Percentiles rank a stretch among this genome's conserved stretches.
Conservation (phyloP, 1,140 invertebrate genomes). For the Phortica variegata region DNA sequence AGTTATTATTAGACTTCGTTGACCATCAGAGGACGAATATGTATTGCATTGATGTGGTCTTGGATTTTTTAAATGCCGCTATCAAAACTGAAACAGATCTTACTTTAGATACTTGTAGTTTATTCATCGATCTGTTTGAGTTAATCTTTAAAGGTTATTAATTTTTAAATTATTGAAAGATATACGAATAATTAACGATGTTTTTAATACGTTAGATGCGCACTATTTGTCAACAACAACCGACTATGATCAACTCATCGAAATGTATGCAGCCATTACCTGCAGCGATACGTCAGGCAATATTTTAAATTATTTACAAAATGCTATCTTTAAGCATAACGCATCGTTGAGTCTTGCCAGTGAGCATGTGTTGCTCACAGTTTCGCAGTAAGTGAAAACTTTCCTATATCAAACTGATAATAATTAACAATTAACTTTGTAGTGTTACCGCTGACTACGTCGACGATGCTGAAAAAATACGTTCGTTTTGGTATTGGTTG, state of each 20-base stretch:
- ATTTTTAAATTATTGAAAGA: neutral
- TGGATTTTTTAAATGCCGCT: conserved; percentile 19
- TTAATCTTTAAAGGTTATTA: conserved; percentile 26
- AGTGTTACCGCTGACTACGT: conserved; percentile 20
- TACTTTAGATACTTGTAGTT: conserved; percentile 5
- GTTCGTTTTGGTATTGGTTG: conserved; percentile 15
- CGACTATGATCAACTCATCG: conserved; percentile 23
- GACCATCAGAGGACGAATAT: neutral
- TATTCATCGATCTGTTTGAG: conserved; percentile 21
- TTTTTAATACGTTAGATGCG: conserved; percentile 20
- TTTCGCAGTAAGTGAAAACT: neutral
- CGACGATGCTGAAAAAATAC: conserved; percentile 7
- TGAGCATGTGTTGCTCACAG: conserved; percentile 30
- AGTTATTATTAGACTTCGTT: neutral
- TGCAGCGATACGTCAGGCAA: too few species aligned
- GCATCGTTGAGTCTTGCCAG: too few species aligned
- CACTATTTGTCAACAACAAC: conserved; percentile 15
- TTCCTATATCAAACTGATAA: neutral
- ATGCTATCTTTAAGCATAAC: too few species aligned
- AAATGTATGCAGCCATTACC: conserved; percentile 20
- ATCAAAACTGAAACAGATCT: conserved; percentile 11
- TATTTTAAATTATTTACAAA: too few species aligned
- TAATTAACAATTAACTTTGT: neutral
- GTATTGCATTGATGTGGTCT: conserved; percentile 15
- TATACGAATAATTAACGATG: neutral